Evolutionary conservation across 2,797 vertebrate genomes (phyloP).

Genomic region (Mormyrops boulengeri): DNA sequence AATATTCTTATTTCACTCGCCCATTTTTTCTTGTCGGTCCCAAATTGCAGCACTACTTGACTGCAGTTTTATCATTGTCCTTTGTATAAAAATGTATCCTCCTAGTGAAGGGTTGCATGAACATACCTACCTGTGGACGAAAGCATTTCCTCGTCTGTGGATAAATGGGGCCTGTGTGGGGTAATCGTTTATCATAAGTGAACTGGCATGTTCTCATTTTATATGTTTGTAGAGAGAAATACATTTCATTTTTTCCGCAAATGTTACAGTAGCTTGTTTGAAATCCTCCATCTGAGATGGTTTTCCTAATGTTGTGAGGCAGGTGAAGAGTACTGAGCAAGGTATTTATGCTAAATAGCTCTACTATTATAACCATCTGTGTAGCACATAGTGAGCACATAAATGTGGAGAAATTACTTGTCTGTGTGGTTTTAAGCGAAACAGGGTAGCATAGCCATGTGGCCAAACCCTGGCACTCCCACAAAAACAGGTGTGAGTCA

Average conservation of each 20-base stretch:
- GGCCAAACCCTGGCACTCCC: neutral
- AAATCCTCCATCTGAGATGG: neutral
- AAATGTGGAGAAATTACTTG: neutral
- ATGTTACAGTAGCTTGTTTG: neutral
- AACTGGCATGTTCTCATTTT: neutral
- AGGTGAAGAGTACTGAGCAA: neutral
- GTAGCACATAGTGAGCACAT: neutral
- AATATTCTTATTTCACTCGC: neutral
- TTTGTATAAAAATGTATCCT: neutral
- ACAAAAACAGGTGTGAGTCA: neutral
- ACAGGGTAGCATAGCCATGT: neutral
- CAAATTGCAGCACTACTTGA: neutral
- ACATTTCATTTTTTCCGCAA: neutral
- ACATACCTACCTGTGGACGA: neutral
- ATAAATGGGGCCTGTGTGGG: neutral
- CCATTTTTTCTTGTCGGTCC: neutral
- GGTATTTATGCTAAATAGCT: neutral
- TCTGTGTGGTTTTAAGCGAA: neutral
- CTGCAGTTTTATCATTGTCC: neutral
- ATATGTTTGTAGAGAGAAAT: neutral
- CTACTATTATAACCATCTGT: constrained; percentile 7
- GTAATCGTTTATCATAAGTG: neutral
- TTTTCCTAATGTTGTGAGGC: neutral
- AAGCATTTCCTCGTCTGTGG: neutral
- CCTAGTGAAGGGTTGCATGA: neutral